A percentile compares a stretch with the other conserved stretches of the same genome.
Evolutionary conservation across 2,888 invertebrate species (phyloP).

Genomic region (Apodemia mormo): DNA sequence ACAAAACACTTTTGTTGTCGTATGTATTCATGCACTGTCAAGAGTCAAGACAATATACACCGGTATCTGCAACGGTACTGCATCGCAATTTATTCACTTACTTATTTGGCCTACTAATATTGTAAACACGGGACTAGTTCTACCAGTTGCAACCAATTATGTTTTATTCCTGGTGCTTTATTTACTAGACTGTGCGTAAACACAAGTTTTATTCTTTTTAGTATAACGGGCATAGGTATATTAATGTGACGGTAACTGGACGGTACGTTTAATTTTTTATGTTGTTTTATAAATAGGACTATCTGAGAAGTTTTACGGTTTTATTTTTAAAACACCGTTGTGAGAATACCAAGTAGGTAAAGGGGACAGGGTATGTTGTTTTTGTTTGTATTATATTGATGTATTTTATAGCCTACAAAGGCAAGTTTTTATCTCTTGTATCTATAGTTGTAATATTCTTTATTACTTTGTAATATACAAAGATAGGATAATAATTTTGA

Average conservation of each 20-base stretch:
- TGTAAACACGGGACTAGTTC: conserved; percentile 40
- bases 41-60: conserved; percentile 37
- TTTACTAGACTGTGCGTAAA: conserved; percentile 44
- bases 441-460: neutral
- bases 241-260: conserved; percentile 21
- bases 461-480: neutral
- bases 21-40: conserved; percentile 21
- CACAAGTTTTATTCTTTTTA: conserved; percentile 39
- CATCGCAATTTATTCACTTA: conserved; percentile 47
- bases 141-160: conserved; percentile 39
- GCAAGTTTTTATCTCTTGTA: neutral
- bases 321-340: conserved; percentile 15
- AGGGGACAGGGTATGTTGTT: neutral
- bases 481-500: neutral
- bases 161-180: conserved; percentile 39
- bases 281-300: conserved; percentile 6
- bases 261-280: conserved; percentile 21
- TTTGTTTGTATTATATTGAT: neutral
- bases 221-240: conserved; percentile 41
- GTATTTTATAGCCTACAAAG: neutral
- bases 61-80: conserved; percentile 60
- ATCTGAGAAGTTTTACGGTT: conserved; percentile 9
- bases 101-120: conserved; percentile 54
- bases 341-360: neutral
- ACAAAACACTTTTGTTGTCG: conserved; percentile 7